These are phyloP conservation scores for Stenchaetothrips biformis DNA, from an alignment of 2,888 invertebrate genomes.

Conservation along the genomic window DNA sequence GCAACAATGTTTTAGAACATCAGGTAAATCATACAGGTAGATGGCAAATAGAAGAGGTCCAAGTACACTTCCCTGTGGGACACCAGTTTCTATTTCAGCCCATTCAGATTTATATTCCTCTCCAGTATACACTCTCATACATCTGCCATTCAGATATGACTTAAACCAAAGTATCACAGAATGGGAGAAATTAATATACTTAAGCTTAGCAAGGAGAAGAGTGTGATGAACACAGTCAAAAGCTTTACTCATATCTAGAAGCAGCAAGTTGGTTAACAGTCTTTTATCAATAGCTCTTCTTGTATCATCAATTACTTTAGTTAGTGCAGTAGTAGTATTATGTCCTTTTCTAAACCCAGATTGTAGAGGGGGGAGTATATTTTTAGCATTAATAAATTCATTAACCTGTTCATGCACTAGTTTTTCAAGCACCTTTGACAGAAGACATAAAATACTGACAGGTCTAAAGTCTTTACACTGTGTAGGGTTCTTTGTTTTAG, in stretches of 20 bases:
- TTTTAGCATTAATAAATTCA: not conserved
- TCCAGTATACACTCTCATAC: constrained; percentile 25
- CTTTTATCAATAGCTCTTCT: constrained; percentile 32
- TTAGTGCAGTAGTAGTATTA: constrained; percentile 35
- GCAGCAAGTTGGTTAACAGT: constrained; percentile 37
- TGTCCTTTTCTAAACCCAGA: constrained; percentile 35
- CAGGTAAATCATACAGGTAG: too few species aligned
- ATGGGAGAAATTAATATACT: not conserved
- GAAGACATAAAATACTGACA: constrained; percentile 7
- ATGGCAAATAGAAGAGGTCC: constrained; percentile 30
- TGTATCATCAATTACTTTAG: constrained; percentile 32
- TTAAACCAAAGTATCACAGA: not conserved
- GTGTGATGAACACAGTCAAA: constrained; percentile 36
- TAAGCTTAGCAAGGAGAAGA: constrained; percentile 29
- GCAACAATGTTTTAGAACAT: too few species aligned
- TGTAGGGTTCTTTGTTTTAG: constrained; percentile 1
- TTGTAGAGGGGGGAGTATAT: constrained; percentile 5
- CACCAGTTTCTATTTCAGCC: constrained; percentile 27
- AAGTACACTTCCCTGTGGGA: constrained; percentile 34
- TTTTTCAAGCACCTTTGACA: constrained; percentile 27
- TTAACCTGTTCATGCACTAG: not conserved
- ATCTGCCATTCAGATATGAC: not conserved
- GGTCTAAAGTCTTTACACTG: constrained; percentile 14
- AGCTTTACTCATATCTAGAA: constrained; percentile 38
- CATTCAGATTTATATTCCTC: constrained; percentile 26